phyloP scores from a whole-genome alignment of 2,113 vertebrate species.

The Mustela nigripes region DNA sequence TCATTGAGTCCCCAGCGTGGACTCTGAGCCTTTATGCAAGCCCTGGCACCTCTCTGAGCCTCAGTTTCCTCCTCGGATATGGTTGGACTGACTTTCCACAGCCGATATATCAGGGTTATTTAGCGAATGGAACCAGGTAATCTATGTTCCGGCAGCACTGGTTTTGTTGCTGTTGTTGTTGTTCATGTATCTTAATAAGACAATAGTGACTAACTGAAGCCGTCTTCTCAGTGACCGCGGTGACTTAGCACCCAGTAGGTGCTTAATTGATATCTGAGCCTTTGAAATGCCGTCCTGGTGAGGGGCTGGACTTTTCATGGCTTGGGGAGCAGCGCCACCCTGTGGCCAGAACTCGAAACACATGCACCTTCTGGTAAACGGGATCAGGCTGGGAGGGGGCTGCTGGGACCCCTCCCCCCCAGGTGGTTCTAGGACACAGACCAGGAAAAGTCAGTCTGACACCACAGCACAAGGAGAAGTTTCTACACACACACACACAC shows the following conservation, averaged over 20 bases:
- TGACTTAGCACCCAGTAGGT: constrained; percentile 54
- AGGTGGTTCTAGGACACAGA: background rate
- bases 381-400: rapidly evolving
- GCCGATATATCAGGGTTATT: background rate
- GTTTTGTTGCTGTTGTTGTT: constrained; percentile 49
- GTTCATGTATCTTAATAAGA: constrained; percentile 62
- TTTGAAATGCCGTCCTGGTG: rapidly evolving
- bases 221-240: constrained; percentile 73
- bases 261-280: background rate
- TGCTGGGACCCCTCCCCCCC: background rate
- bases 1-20: background rate
- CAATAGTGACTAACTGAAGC: constrained; percentile 73
- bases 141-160: background rate
- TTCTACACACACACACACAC: background rate
- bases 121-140: background rate
- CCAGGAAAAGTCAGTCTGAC: background rate
- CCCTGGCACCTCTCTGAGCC: background rate
- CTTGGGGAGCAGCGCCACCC: constrained; percentile 85
- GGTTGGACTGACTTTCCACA: background rate
- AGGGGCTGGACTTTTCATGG: background rate
- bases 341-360: constrained; percentile 71
- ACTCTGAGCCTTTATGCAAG: background rate
- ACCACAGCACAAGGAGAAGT: background rate
- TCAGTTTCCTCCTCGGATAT: constrained; percentile 28
- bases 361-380: rapidly evolving